Conservation (phyloP, 2,888 invertebrate genomes). For the Cepaea hortensis region DNA sequence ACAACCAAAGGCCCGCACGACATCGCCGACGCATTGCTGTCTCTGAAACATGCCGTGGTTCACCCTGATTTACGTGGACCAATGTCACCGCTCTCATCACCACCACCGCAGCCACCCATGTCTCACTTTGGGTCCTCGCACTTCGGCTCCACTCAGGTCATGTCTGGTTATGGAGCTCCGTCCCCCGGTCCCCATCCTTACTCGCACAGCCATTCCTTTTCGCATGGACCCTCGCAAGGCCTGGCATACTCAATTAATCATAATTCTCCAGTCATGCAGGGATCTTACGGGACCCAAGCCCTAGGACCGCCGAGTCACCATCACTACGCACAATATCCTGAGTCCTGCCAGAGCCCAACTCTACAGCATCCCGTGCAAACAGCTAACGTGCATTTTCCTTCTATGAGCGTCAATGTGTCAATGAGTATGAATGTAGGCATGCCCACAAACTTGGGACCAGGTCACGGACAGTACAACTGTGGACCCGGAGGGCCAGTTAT, state of each 20-base stretch:
- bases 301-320: conserved; percentile 54
- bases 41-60: conserved; percentile 90
- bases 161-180: conserved; percentile 54
- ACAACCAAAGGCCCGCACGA: conserved; percentile 78
- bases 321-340: conserved; percentile 59
- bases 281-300: conserved; percentile 55
- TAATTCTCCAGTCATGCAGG: conserved; percentile 56
- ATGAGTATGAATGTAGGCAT: conserved; percentile 98
- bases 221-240: conserved; percentile 31
- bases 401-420: conserved; percentile 96
- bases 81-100: conserved; percentile 74
- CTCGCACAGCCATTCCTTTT: conserved; percentile 52
- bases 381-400: conserved; percentile 81
- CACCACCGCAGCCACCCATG: conserved; percentile 53
- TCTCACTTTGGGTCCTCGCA: conserved; percentile 58
- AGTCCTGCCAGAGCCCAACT: conserved; percentile 59
- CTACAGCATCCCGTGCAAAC: conserved; percentile 46
- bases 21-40: conserved; percentile 91
- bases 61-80: conserved; percentile 81
- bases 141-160: conserved; percentile 35
- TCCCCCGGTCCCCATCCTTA: conserved; percentile 57
- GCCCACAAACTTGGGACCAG: conserved; percentile 67
- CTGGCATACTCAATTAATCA: conserved; percentile 57
- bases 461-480: conserved; percentile 56
- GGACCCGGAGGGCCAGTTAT: conserved; percentile 37